Evolutionary conservation across 2,888 invertebrate species (phyloP), one percentile per base, ranked within the genome.

Genomic region (Stenurella melanura): DNA sequence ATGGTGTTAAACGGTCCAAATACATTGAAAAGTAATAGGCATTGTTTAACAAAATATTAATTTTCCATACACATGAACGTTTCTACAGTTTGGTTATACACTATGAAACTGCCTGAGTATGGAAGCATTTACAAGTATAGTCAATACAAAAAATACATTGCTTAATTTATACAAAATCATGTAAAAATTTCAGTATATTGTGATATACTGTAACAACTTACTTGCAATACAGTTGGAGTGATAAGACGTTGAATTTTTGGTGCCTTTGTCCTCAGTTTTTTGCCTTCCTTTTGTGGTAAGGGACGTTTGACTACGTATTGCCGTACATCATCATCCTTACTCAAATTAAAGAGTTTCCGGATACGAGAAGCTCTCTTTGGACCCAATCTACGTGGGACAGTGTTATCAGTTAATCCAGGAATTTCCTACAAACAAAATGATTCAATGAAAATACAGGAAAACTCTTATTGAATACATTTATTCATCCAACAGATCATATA

Each of bases 301-400:
- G 98, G 96, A 79, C 98, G 94, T 90, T 98, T 96, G 81, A 99
- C 96, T 75, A 99, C 99, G 88, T 96, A 99, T 84, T 96, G 96
- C 84, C 98, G 94, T 1, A 99, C 98, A 91, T 99, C 98, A 90
- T 99, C 99, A 87, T 98, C 96, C 91, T 98, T 99, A 87, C 93
- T 92, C 87, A 99, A 91, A 90, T 98, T 98, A 92, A 98, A 99
- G 75, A 99, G 92, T 89, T 98, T 98, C 82, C 98, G 94, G 91
- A 98, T 98, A 90, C 96, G 96, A 87, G 96, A 97, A 0, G 99
- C 99, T 89, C 99, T 93, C 92, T 99, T 99, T 76, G 99, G 99
- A 82, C 98, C 98, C 85, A 98, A 93, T 87, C 98, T 95, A 87
- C 98, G 95, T 72, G 99, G 98, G 63, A 99, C 93, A 83, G 95